Percentiles rank a stretch among this genome's conserved stretches.
Evolutionary conservation across 2,113 vertebrate species (phyloP).

Genomic region (Malurus elegans): DNA sequence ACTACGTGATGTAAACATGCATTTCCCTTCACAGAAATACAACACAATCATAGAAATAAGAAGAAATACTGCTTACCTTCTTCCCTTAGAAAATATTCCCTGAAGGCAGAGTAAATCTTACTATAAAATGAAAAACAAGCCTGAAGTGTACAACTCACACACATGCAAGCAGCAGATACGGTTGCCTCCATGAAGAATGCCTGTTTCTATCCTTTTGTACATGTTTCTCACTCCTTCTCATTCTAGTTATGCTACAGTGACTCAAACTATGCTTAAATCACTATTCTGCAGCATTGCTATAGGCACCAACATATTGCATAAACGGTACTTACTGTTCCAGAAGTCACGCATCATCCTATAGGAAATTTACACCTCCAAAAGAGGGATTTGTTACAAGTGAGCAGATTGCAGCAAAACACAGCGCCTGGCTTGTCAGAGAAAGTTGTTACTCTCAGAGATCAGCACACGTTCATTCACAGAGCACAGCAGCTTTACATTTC

Average conservation of each 20-base stretch:
- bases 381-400: not conserved
- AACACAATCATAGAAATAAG: not conserved
- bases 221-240: not conserved
- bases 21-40: not conserved
- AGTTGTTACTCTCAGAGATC: slow-evolving; percentile 27
- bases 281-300: not conserved
- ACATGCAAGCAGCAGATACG: not conserved
- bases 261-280: not conserved
- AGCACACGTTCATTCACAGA: not conserved
- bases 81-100: not conserved
- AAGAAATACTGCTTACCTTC: slow-evolving; percentile 62
- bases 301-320: not conserved
- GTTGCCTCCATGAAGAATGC: not conserved
- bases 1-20: not conserved
- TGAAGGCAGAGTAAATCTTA: not conserved
- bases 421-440: not conserved
- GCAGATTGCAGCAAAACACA: slow-evolving; percentile 27
- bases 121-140: not conserved
- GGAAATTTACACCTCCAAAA: not conserved
- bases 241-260: not conserved
- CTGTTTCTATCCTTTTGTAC: not conserved
- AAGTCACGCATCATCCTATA: not conserved
- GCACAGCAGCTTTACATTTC: not conserved
- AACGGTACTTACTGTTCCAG: slow-evolving; percentile 23
- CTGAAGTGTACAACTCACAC: not conserved